Evolutionary conservation across 1,140 invertebrate species (phyloP), one percentile per base, ranked within the genome.

Genomic region (Contarinia nasturtii): DNA sequence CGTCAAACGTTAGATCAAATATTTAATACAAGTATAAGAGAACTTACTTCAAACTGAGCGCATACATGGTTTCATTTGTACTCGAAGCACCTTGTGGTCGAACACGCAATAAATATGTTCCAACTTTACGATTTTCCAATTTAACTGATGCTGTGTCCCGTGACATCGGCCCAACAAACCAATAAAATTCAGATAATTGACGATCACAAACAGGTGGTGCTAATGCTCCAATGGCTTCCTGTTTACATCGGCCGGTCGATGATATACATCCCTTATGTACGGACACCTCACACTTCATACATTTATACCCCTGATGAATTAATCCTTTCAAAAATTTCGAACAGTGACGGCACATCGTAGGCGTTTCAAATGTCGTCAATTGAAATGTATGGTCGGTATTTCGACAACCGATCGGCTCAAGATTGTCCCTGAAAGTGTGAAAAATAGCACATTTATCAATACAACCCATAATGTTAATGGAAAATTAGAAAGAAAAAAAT

Each of bases 321-420:
- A 85, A 71, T 19, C 92, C 93, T 66, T 90, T 89, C 4, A 92
- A 70, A 51, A 91, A 85, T 62, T 89, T 90, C 17, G 76, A 77
- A 63, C 90, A 95, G 54, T 81, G 73, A 46, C 77, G 73, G 65
- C 90, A 95, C 27, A 73, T 78, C 22, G 75, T 75, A 27, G 89
- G 82, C 55, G 75, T 77, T 40, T 81, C 76, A 59, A 94, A 95
- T 1, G 89, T 92, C 52, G 81, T 75, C 64, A 95, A 77, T 37
- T 80, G 74, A 65, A 91, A 91, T 64, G 84, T 81, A 59, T 92
- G 87, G 62, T 86, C 84, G 1, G 83, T 88, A 50, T 74, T 75
- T 21, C 76, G 71, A 53, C 79, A 79, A 1, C 79, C 79, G 2
- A 76, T 64, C 1, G 91, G 91, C 56, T 86, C 79, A 21, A 93